Base-by-base conservation (phyloP, 2,113 vertebrate species). In the Taxidea taxus region DNA sequence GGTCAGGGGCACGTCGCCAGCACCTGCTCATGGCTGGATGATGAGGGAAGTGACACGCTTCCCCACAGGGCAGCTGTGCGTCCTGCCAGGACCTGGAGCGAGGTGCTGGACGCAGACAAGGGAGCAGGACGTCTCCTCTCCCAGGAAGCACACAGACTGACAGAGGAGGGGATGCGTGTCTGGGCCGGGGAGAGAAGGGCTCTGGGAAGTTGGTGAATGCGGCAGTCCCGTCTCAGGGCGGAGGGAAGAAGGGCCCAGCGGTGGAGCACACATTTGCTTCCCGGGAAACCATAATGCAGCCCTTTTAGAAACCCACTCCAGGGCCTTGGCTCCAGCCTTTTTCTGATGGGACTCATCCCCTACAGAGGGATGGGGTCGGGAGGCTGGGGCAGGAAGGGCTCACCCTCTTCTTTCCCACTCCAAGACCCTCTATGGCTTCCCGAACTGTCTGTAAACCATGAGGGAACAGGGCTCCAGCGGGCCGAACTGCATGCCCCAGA, bases 31-130 rank as follows among this genome's bases (percentile, higher is more conserved):
- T 21, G 23, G 90, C 85, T 84, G 31, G 81, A 80, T 54, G 68
- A 91, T 2, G 51, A 90, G 85, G 15, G 39, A 87, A 42, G 75
- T n/a, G n/a, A 85, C 81, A 81, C 74, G 89, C 68, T 54, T 68
- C 62, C 80, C 91, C 5, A 37, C 34, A 68, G 84, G 56, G n/a
- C 56, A 72, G 75, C 74, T 62, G 10, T 3, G 39, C 66, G 58
- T 56, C 42, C 91, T 87, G 39, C 54, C 34, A 72, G 84, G 91
- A 31, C 23, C n/a, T 18, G 66, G 44, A 20, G 58, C 56, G 83
- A 85, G 6, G 34, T 2, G 14, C 58, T 11, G 62, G 88, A 42
- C 31, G 23, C 3, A 4, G 49, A n/a, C 14, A 20, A 15, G 27
- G 37, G 15, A 37, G 84, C 4, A 3, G 16, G 56, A 47, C 15